A percentile compares a stretch with the other conserved stretches of the same genome.
Evolutionary conservation across 2,888 invertebrate genomes (phyloP).

Genomic region (Malthinus seriepunctatus): DNA sequence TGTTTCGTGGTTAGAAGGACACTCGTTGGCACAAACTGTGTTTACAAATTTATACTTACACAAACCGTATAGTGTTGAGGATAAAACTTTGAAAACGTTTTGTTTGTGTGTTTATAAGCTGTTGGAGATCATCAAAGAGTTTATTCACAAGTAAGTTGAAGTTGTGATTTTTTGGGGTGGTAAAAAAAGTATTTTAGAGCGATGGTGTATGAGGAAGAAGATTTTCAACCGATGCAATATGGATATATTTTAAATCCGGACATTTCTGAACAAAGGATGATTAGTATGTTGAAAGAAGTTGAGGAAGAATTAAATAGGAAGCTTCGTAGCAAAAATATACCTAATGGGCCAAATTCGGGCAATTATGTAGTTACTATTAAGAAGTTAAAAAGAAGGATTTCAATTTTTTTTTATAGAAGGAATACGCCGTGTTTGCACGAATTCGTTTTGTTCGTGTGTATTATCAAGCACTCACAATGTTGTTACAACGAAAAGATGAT

Average conservation of each 20-base stretch:
- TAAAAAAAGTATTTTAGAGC: slow-evolving; percentile 58
- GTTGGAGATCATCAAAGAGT: slow-evolving; percentile 86
- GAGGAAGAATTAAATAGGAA: slow-evolving; percentile 72
- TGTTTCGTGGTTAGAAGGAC: slow-evolving; percentile 97
- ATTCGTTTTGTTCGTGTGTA: slow-evolving; percentile 86
- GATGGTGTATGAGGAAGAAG: slow-evolving; percentile 92
- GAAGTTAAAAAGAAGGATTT: too few relatives aligned
- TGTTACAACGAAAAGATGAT: slow-evolving; percentile 63
- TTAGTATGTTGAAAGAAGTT: slow-evolving; percentile 83
- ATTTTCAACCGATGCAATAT: slow-evolving; percentile 92
- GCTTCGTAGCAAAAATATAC: slow-evolving; percentile 21
- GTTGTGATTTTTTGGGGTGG: not conserved
- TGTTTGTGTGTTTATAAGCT: slow-evolving; percentile 87
- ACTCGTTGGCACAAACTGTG: slow-evolving; percentile 94
- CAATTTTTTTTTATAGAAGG: not conserved
- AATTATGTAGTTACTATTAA: too few relatives aligned
- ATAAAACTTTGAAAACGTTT: slow-evolving; percentile 83
- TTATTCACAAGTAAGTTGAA: slow-evolving; percentile 75
- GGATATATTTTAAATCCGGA: slow-evolving; percentile 84
- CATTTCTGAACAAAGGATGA: slow-evolving; percentile 78
- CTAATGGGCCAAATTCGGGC: not conserved
- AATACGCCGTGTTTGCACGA: slow-evolving; percentile 71
- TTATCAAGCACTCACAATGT: slow-evolving; percentile 75
- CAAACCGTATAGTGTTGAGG: slow-evolving; percentile 82
- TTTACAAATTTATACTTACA: slow-evolving; percentile 96